These are phyloP conservation scores for Hycleus cichorii DNA, from an alignment of 1,140 invertebrate genomes.

Conservation along the genomic window DNA sequence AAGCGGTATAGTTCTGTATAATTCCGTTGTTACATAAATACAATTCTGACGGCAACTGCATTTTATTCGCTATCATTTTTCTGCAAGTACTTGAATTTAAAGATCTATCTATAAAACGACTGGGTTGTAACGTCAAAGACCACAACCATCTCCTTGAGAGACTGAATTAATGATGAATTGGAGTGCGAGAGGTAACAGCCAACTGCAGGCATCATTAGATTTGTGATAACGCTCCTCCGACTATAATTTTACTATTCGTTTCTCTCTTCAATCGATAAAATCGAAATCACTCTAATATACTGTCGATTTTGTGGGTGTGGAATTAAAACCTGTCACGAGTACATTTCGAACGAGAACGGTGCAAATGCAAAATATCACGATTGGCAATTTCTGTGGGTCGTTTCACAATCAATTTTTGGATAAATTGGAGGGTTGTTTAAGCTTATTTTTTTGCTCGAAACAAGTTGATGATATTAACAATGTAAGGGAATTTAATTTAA, in stretches of 20 bases:
- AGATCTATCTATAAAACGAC: slow-evolving; percentile 10
- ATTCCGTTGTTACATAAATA: background rate
- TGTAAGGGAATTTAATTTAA: no score
- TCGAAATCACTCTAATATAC: background rate
- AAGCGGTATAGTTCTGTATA: background rate
- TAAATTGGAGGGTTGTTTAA: no score
- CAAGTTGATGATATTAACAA: no score
- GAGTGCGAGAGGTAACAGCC: slow-evolving; percentile 1
- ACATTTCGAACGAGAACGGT: no score
- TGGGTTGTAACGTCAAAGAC: slow-evolving; percentile 15
- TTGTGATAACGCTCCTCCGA: background rate
- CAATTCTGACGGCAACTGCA: slow-evolving; percentile 3
- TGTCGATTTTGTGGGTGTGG: background rate
- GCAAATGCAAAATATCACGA: no score
- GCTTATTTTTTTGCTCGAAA: background rate
- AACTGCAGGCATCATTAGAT: slow-evolving; percentile 12
- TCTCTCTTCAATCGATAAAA: background rate
- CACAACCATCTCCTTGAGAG: slow-evolving; percentile 1
- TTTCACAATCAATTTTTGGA: no score
- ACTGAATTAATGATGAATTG: slow-evolving; percentile 11
- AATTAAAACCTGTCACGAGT: background rate
- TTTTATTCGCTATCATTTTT: background rate
- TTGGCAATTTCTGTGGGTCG: no score
- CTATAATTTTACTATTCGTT: background rate
- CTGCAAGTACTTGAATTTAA: slow-evolving; percentile 15